Base-by-base conservation (phyloP, 2,113 vertebrate species). In the Gallinago undulata region DNA sequence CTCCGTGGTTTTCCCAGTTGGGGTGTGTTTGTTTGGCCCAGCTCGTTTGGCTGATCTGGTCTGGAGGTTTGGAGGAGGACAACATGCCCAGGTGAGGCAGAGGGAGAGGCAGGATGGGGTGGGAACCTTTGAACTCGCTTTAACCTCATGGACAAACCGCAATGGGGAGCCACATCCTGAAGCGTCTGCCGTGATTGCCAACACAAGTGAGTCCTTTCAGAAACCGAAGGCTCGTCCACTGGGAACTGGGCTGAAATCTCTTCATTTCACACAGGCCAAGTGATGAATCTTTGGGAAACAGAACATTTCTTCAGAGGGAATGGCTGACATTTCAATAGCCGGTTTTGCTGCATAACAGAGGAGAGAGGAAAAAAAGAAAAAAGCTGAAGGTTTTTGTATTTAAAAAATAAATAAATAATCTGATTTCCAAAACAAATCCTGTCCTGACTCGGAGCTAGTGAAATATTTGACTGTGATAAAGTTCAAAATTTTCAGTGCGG, bases 181-280 rank as follows among this genome's bases (percentile, higher is more conserved):
- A 47, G 37, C 1, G 2, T 35, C 19, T 9, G 5, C 9, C 22
- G 27, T 2, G 81, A 41, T 31, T 21, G 50, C 67, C 41, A 73
- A 79, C 78, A 89, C 81, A 93, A 91, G 81, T 13, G 31, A 35
- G 31, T 82, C 81, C 67, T 93, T 95, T 73, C 30, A 89, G 87
- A 83, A 83, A 62, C 78, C 9, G 41, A 45, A 82, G 45, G n/a
- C 35, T 94, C 18, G 3, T 84, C 83, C 30, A 8, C 43, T 79
- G 86, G 57, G 76, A 90, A 31, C 24, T 31, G 73, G 39, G 24
- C 45, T 69, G 80, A 87, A 78, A 91, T 43, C 43, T 78, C 45
- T 45, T 66, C 39, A 4, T 83, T 86, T 83, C 75, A 63, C 33
- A 55, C 57, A 66, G 7, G 12, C 73, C 62, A 73, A 89, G 56